Evolutionary conservation across 2,888 invertebrate genomes (phyloP).

Genomic region (Hetaerina titia): DNA sequence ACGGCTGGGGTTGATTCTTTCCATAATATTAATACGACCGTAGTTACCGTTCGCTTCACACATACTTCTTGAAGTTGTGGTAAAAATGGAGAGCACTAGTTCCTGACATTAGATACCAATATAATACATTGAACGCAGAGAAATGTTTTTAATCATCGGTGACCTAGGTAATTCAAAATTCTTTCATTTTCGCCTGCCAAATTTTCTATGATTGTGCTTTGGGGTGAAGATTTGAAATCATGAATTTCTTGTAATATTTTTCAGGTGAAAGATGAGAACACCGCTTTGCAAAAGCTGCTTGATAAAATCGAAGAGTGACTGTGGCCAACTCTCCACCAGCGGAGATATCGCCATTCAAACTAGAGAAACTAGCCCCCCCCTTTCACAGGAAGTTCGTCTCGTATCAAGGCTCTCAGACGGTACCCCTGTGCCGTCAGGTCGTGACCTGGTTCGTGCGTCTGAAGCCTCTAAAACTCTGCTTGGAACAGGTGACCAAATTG

Average conservation of each 20-base stretch:
- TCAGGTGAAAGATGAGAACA: neutral
- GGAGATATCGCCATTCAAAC: neutral
- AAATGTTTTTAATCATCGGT: neutral
- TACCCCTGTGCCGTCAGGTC: constrained; percentile 42
- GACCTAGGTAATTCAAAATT: too few species aligned
- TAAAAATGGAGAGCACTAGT: neutral
- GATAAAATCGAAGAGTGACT: neutral
- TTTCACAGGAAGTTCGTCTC: neutral
- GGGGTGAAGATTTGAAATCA: neutral
- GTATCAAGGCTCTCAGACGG: constrained; percentile 53
- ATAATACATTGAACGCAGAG: neutral
- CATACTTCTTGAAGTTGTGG: neutral
- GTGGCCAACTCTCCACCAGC: neutral
- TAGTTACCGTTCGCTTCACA: too few species aligned
- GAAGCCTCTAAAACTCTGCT: neutral
- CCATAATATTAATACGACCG: too few species aligned
- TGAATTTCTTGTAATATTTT: neutral
- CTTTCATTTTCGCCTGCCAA: too few species aligned
- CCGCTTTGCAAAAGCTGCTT: neutral
- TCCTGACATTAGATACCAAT: neutral
- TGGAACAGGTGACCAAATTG: constrained; percentile 10
- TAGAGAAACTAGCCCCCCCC: neutral
- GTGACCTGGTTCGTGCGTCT: constrained; percentile 47
- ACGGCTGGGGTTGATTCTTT: too few species aligned
- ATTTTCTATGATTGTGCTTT: neutral